A percentile compares a stretch with the other conserved stretches of the same genome.
Conservation (phyloP, 2,888 invertebrate species). For the Apomyelois bistriatella region DNA sequence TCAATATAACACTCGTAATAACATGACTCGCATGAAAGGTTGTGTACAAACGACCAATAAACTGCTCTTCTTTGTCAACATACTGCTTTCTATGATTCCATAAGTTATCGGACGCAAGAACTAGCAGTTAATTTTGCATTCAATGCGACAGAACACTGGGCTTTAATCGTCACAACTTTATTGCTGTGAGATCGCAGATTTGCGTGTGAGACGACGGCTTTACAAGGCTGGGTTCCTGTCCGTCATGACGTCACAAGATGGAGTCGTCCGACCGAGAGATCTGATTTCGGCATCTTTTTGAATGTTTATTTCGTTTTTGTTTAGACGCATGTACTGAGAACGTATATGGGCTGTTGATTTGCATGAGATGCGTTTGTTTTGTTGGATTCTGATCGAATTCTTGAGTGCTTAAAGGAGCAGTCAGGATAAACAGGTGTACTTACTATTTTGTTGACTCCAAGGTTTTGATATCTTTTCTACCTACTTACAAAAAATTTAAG, state of each 20-base stretch:
- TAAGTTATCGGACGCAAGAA: slow-evolving; percentile 6
- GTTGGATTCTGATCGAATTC: background rate
- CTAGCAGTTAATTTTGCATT: slow-evolving; percentile 12
- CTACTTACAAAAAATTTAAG: too few relatives aligned
- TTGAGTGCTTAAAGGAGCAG: background rate
- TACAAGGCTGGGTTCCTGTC: slow-evolving; percentile 66
- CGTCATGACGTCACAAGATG: slow-evolving; percentile 54
- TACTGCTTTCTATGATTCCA: slow-evolving; percentile 4
- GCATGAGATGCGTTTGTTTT: slow-evolving; percentile 3
- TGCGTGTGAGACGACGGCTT: slow-evolving; percentile 42
- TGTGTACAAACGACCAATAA: slow-evolving; percentile 4
- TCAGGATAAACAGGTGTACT: background rate
- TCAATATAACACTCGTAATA: too few relatives aligned
- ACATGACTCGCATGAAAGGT: background rate
- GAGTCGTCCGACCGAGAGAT: slow-evolving; percentile 60
- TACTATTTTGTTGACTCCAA: background rate
- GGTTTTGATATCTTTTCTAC: background rate
- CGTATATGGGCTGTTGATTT: slow-evolving; percentile 9
- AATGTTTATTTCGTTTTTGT: slow-evolving; percentile 44
- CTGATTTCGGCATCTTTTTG: slow-evolving; percentile 73
- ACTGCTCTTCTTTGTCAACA: slow-evolving; percentile 8
- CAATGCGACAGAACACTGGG: slow-evolving; percentile 9
- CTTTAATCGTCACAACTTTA: slow-evolving; percentile 39
- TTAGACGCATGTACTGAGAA: slow-evolving; percentile 1
- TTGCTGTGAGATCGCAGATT: slow-evolving; percentile 47